Conservation (phyloP, 2,888 invertebrate genomes). For the Tinea pellionella region DNA sequence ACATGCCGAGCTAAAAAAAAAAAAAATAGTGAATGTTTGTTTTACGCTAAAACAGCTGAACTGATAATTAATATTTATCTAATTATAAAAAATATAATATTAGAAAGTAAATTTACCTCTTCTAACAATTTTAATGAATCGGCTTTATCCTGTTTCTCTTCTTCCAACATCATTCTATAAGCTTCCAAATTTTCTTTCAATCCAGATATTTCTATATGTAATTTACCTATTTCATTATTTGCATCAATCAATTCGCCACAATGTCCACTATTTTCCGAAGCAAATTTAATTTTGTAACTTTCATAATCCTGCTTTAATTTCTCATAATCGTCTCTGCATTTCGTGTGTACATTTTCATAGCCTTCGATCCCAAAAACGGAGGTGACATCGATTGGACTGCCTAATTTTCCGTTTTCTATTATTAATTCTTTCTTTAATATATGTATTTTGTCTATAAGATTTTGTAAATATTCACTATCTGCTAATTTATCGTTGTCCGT, state of each 20-base stretch:
- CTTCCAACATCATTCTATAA: conserved; percentile 71
- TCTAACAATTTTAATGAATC: conserved; percentile 68
- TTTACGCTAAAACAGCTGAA: too few relatives aligned
- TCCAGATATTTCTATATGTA: conserved; percentile 72
- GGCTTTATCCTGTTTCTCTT: conserved; percentile 73
- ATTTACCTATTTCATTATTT: conserved; percentile 45
- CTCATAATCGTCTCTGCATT: conserved; percentile 75
- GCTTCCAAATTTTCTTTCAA: conserved; percentile 76
- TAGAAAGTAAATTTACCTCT: conserved; percentile 55
- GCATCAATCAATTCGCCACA: conserved; percentile 30
- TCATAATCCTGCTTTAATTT: conserved; percentile 76
- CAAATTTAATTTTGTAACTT: conserved; percentile 61
- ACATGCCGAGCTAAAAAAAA: too few relatives aligned
- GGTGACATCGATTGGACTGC: conserved; percentile 71
- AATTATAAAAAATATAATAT: too few relatives aligned
- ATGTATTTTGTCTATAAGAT: conserved; percentile 73
- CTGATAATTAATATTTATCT: too few relatives aligned
- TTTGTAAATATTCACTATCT: conserved; percentile 63
- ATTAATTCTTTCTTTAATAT: conserved; percentile 72
- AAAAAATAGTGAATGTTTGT: too few relatives aligned
- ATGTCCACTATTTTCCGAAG: conserved; percentile 23
- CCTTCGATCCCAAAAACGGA: conserved; percentile 60
- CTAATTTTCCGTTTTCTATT: conserved; percentile 68
- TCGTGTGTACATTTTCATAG: conserved; percentile 54
- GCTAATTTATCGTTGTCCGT: conserved; percentile 57